phyloP scores from a whole-genome alignment of 1,140 invertebrate genomes.

The Cecropterus lyciades region DNA sequence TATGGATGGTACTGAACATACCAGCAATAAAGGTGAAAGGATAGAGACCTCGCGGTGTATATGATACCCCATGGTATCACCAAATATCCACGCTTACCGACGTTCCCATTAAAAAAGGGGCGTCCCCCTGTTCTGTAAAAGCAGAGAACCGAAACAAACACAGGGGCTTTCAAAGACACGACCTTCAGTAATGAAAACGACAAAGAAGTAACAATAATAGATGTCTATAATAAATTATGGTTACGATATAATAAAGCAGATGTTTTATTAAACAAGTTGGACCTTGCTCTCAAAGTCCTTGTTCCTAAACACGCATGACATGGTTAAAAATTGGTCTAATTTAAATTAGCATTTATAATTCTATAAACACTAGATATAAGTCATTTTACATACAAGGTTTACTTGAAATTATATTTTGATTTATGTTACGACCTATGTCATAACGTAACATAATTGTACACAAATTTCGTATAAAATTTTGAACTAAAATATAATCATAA shows the following conservation, averaged over 20 bases:
- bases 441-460: not conserved
- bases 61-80: no score
- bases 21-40: no score
- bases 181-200: no score
- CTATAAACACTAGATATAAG: not conserved
- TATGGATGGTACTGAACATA: no score
- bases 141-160: no score
- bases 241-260: not conserved
- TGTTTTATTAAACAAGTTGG: not conserved
- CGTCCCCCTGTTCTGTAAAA: no score
- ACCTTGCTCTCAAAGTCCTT: not conserved
- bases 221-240: not conserved
- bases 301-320: not conserved
- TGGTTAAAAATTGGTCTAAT: not conserved
- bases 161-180: no score
- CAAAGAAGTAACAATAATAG: no score
- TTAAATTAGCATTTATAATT: slow-evolving; percentile 1
- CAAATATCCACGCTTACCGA: no score
- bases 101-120: no score
- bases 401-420: not conserved
- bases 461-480: not conserved
- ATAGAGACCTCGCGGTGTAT: no score
- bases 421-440: not conserved
- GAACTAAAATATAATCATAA: not conserved
- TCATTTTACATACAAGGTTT: not conserved